These are phyloP conservation scores for Ichneumon xanthorius DNA, from an alignment of 2,888 invertebrate genomes.

Conservation along the genomic window DNA sequence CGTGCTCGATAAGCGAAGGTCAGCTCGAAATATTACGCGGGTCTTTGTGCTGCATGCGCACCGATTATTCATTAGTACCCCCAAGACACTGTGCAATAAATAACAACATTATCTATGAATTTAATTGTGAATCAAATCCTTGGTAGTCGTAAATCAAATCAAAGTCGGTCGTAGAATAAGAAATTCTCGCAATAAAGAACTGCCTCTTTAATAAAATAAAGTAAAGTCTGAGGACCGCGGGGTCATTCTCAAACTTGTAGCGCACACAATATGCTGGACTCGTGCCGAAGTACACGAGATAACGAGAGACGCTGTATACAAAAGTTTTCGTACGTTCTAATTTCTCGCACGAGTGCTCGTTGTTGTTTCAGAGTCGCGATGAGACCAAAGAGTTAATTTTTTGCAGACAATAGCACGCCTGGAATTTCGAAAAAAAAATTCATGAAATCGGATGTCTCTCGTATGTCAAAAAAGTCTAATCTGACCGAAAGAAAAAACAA, in stretches of 20 bases:
- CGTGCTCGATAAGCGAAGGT: background rate
- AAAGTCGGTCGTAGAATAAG: background rate
- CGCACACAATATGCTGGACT: conserved; percentile 25
- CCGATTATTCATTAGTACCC: background rate
- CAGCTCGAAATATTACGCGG: background rate
- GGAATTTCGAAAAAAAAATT: background rate
- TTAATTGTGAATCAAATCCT: background rate
- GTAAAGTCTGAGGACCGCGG: background rate
- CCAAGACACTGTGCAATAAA: background rate
- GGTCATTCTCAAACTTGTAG: conserved; percentile 27
- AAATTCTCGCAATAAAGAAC: background rate
- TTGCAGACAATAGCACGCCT: background rate
- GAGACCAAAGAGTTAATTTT: conserved; percentile 14
- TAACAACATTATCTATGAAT: background rate
- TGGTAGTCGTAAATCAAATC: background rate
- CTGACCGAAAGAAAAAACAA: background rate
- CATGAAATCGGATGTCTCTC: background rate
- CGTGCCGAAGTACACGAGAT: conserved; percentile 66
- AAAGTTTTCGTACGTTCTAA: conserved; percentile 33
- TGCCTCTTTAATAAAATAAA: background rate
- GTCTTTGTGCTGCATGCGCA: background rate
- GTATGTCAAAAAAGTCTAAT: background rate
- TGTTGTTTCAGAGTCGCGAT: conserved; percentile 17
- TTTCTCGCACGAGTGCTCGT: conserved; percentile 15
- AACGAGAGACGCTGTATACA: conserved; percentile 33